Evolutionary conservation across 2,888 invertebrate species (phyloP).

Genomic region (Harpagoxenus sublaevis): DNA sequence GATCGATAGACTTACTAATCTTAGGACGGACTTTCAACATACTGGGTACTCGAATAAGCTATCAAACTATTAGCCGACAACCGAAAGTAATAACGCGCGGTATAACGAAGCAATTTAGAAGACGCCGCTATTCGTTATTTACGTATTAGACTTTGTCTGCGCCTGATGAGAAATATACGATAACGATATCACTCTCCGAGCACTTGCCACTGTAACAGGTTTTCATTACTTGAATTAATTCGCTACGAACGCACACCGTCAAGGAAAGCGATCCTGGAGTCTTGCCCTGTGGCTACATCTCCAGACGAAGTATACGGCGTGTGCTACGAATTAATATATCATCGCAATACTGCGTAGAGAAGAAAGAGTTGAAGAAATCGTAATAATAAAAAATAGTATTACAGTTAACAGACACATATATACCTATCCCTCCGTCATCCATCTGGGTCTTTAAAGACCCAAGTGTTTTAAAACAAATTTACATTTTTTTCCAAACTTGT

Average conservation of each 20-base stretch:
- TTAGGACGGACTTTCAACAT: slow-evolving; percentile 15
- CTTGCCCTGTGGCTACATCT: background rate
- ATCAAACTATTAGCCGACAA: slow-evolving; percentile 43
- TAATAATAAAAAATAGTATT: background rate
- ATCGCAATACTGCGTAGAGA: background rate
- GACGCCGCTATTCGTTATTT: slow-evolving; percentile 23
- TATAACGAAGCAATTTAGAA: slow-evolving; percentile 52
- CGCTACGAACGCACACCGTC: slow-evolving; percentile 22
- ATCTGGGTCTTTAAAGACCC: too few relatives aligned
- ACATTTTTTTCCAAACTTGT: too few relatives aligned
- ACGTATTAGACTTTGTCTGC: slow-evolving; percentile 31
- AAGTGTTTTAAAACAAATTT: too few relatives aligned
- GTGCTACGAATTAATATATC: background rate
- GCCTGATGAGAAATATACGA: slow-evolving; percentile 44
- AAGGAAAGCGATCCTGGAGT: background rate
- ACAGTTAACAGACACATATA: background rate
- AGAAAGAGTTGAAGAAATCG: background rate
- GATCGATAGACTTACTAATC: slow-evolving; percentile 26
- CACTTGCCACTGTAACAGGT: slow-evolving; percentile 46
- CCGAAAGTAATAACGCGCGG: slow-evolving; percentile 32
- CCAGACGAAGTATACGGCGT: slow-evolving; percentile 25
- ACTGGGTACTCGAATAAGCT: slow-evolving; percentile 10
- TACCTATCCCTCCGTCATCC: too few relatives aligned
- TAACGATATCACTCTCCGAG: slow-evolving; percentile 42
- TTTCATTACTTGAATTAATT: slow-evolving; percentile 60